Evolutionary conservation across 1,140 invertebrate species (phyloP).

Genomic region (Sipha flava): DNA sequence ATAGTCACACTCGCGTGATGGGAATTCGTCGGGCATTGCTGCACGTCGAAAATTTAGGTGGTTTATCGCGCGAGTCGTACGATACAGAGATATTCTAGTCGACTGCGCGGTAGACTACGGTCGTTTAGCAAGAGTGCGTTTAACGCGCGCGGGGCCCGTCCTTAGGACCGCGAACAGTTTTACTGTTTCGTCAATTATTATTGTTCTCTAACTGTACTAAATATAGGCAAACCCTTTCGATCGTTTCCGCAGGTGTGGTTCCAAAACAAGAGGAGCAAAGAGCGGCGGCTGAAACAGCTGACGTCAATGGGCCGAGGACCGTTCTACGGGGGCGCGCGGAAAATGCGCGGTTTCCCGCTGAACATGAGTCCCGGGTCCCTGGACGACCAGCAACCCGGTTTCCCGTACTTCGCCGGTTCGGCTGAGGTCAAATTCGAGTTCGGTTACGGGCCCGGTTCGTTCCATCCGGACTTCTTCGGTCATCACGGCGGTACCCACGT

Average conservation of each 20-base stretch:
- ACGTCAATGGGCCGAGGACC: slow-evolving; percentile 85
- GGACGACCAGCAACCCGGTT: slow-evolving; percentile 68
- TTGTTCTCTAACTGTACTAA: too few species aligned
- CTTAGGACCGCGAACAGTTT: too few species aligned
- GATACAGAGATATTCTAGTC: too few species aligned
- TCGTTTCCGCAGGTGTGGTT: slow-evolving; percentile 85
- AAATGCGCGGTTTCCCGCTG: slow-evolving; percentile 82
- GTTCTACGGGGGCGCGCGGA: slow-evolving; percentile 79
- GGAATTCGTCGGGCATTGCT: too few species aligned
- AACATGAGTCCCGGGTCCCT: slow-evolving; percentile 76
- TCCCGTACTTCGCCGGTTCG: slow-evolving; percentile 66
- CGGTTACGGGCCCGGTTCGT: slow-evolving; percentile 73
- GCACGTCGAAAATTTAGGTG: too few species aligned
- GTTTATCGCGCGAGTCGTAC: too few species aligned
- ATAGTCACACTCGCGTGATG: too few species aligned
- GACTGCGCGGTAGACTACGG: too few species aligned
- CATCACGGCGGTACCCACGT: slow-evolving; percentile 67
- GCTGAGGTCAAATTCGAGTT: slow-evolving; percentile 82
- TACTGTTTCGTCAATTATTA: too few species aligned
- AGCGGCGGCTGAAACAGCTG: slow-evolving; percentile 82
- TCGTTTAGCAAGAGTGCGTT: too few species aligned
- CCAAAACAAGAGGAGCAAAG: slow-evolving; percentile 97
- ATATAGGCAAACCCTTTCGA: slow-evolving; percentile 21
- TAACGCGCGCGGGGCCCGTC: too few species aligned
- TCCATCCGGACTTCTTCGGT: slow-evolving; percentile 82